Evolutionary conservation across 2,797 vertebrate genomes (phyloP), one percentile per base, ranked within the genome.

Genomic region (Sciurus carolinensis): DNA sequence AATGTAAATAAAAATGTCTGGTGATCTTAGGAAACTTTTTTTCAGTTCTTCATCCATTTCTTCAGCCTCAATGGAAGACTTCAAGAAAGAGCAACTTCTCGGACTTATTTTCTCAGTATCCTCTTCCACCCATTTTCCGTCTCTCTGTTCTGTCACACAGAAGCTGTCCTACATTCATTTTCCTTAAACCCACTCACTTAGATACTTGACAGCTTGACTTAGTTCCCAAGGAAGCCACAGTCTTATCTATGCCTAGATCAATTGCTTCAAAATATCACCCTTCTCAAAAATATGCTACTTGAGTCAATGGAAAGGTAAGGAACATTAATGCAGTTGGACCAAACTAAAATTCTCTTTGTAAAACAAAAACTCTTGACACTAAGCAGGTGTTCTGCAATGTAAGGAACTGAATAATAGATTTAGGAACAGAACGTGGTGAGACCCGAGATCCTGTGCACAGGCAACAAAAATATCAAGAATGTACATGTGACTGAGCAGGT

Each of bases 271-370:
- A 94, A 95, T 66, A 95, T 64, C 66, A 52, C 3, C 0, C 42
- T 92, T 80, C 54, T 94, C 30, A 91, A 91, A 82, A 93, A 36
- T 71, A 67, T 24, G 33, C 15, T 69, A 44, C 59, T 73, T 54
- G 30, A 69, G 28, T 85, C 22, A n/a, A 89, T 75, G 39, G 50
- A 66, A 93, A 91, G 52, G 30, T 69, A 54, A 66, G 26, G 72
- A 76, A 81, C 17, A 50, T 73, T 59, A 39, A 85, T 50, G 33
- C 15, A 47, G 59, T 75, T 89, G n/a, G 8, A 75, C 57, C 42
- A 64, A 96, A 89, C 36, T 71, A 66, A 94, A 92, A 93, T 80
- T 62, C 44, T 95, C 82, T 85, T 67, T 92, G n/a, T 44, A 62
- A 94, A 71, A 73, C 50, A 84, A 87, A 80, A 85, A 36, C 24